phyloP scores from a whole-genome alignment of 2,113 vertebrate genomes.

The Stigmatopora nigra region DNA sequence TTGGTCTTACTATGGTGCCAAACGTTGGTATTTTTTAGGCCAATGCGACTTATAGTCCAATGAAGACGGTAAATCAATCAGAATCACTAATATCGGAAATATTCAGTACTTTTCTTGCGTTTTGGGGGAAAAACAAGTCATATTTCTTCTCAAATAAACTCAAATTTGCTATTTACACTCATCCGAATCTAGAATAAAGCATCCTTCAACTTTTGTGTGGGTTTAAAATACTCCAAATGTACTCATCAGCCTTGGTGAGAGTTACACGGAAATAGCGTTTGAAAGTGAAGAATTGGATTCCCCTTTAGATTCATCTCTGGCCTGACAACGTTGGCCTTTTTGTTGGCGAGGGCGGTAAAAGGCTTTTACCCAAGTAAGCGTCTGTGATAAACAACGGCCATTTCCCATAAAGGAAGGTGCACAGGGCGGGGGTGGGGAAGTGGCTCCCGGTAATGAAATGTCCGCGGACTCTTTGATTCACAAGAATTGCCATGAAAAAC shows the following conservation, averaged over 20 bases:
- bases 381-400: conserved; percentile 48
- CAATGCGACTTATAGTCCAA: too few relatives aligned
- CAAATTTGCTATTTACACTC: too few relatives aligned
- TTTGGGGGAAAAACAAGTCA: too few relatives aligned
- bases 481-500: too few relatives aligned
- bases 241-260: conserved; percentile 31
- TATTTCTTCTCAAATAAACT: too few relatives aligned
- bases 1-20: too few relatives aligned
- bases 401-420: conserved; percentile 36
- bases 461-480: not conserved
- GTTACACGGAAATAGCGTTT: conserved; percentile 41
- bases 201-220: too few relatives aligned
- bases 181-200: too few relatives aligned
- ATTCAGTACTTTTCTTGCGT: too few relatives aligned
- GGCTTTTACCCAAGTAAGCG: conserved; percentile 54
- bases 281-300: conserved; percentile 43
- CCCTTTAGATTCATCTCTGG: conserved; percentile 49
- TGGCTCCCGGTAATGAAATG: conserved; percentile 32
- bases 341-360: conserved; percentile 45
- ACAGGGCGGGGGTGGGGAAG: not conserved
- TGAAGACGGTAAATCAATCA: too few relatives aligned
- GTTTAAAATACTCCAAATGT: conserved; percentile 25
- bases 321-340: conserved; percentile 49
- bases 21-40: too few relatives aligned
- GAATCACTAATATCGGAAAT: too few relatives aligned